A percentile compares a stretch with the other conserved stretches of the same genome.
Evolutionary conservation across 2,113 vertebrate species (phyloP).

Genomic region (Choloepus hoffmanni): DNA sequence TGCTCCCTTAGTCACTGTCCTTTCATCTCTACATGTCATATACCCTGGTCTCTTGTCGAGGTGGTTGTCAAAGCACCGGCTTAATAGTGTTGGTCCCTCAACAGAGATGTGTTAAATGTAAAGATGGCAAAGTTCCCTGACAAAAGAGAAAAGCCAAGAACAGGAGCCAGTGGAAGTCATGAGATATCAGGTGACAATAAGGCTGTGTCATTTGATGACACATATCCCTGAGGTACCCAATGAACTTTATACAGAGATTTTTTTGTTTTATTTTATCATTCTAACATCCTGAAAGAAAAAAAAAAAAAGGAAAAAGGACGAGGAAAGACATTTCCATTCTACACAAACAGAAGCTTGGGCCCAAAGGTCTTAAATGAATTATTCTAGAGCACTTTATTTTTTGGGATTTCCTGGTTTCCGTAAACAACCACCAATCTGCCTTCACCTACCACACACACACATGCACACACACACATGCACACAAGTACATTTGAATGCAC

Average conservation of each 20-base stretch:
- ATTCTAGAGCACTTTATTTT: neutral
- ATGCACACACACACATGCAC: neutral
- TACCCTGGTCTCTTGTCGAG: conserved; percentile 59
- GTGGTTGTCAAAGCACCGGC: conserved; percentile 62
- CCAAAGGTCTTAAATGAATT: neutral
- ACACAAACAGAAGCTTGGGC: conserved; percentile 13
- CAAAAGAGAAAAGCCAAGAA: conserved; percentile 35
- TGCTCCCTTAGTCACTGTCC: conserved; percentile 55
- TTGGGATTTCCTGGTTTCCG: conserved; percentile 16
- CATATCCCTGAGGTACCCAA: neutral
- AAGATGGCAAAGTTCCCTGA: conserved; percentile 52
- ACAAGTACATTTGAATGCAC: neutral
- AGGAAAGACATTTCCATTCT: conserved; percentile 56
- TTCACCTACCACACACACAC: neutral
- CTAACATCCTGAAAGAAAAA: conserved; percentile 41
- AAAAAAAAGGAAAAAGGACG: neutral
- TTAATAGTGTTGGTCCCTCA: conserved; percentile 47
- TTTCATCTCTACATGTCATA: conserved; percentile 71
- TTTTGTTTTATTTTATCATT: conserved; percentile 26
- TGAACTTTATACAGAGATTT: conserved; percentile 45
- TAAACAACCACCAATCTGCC: neutral
- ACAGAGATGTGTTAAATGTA: conserved; percentile 52
- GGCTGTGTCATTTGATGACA: conserved; percentile 61
- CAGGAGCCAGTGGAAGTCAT: conserved; percentile 51
- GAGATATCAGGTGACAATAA: conserved; percentile 60